Conservation (phyloP, 1,140 invertebrate genomes). For the Meloidogyne chitwoodi region DNA sequence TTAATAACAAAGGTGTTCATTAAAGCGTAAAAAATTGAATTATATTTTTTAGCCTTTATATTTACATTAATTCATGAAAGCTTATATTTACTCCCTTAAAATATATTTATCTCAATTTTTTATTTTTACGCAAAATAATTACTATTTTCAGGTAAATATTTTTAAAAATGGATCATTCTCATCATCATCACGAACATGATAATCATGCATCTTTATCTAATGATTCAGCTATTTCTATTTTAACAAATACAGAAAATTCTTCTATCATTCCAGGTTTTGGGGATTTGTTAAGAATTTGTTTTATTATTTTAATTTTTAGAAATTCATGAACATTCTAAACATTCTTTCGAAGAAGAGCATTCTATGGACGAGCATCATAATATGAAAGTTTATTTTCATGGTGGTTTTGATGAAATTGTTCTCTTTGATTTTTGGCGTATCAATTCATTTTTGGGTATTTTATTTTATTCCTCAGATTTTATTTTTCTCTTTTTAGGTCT, state of each 20-base stretch:
- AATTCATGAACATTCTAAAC: not conserved
- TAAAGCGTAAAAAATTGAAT: too few relatives aligned
- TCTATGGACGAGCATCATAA: not conserved
- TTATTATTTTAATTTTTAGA: not conserved
- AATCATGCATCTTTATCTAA: not conserved
- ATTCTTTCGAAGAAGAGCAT: too few relatives aligned
- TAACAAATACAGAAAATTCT: not conserved
- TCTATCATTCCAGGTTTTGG: not conserved
- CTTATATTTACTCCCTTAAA: not conserved
- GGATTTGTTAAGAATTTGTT: not conserved
- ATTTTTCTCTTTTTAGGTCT: conserved; percentile 33
- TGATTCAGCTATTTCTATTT: not conserved
- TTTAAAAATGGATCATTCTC: not conserved
- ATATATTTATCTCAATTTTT: not conserved
- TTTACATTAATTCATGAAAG: too few relatives aligned
- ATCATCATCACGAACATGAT: not conserved
- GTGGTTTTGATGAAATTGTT: conserved; percentile 49
- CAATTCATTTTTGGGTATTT: conserved; percentile 7
- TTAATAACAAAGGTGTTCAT: too few relatives aligned
- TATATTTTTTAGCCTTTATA: too few relatives aligned
- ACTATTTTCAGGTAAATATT: not conserved
- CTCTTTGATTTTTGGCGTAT: conserved; percentile 52
- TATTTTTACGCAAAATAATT: not conserved
- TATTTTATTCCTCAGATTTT: too few relatives aligned
- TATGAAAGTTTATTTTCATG: conserved; percentile 57